These are phyloP conservation scores for Penaeus chinensis DNA, from an alignment of 1,140 invertebrate genomes.

Conservation along the genomic window DNA sequence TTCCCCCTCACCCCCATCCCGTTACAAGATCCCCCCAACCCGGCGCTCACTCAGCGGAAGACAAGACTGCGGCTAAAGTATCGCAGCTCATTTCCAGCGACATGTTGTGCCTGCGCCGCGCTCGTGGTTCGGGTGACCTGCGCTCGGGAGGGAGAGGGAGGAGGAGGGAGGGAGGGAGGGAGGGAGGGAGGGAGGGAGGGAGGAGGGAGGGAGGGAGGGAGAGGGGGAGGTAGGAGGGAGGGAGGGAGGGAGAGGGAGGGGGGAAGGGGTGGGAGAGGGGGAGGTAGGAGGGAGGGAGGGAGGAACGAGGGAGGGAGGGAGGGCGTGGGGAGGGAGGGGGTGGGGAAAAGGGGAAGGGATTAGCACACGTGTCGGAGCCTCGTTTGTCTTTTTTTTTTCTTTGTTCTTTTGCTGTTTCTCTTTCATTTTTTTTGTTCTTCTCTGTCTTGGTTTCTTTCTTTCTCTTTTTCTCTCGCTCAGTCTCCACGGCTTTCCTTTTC, in stretches of 20 bases:
- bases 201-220: background rate
- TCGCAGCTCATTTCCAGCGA: no score
- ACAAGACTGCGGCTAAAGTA: no score
- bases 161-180: background rate
- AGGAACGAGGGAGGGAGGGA: background rate
- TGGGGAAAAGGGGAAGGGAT: background rate
- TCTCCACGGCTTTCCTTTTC: background rate
- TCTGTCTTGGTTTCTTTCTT: slow-evolving; percentile 7
- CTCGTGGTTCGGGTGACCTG: no score
- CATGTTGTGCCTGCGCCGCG: no score
- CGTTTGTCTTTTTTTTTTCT: background rate
- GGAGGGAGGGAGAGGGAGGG: background rate
- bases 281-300: background rate
- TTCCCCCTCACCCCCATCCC: no score
- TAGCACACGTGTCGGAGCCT: background rate
- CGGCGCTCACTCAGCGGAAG: no score
- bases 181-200: background rate
- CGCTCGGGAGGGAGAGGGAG: no score
- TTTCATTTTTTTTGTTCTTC: background rate
- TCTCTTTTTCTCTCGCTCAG: slow-evolving; percentile 25
- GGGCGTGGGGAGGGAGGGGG: background rate
- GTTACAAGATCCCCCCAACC: no score
- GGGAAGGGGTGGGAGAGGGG: background rate
- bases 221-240: background rate
- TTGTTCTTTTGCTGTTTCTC: slow-evolving; percentile 9